A percentile compares a stretch with the other conserved stretches of the same genome.
phyloP scores from a whole-genome alignment of 2,888 invertebrate species.

The Sesamia inferens region DNA sequence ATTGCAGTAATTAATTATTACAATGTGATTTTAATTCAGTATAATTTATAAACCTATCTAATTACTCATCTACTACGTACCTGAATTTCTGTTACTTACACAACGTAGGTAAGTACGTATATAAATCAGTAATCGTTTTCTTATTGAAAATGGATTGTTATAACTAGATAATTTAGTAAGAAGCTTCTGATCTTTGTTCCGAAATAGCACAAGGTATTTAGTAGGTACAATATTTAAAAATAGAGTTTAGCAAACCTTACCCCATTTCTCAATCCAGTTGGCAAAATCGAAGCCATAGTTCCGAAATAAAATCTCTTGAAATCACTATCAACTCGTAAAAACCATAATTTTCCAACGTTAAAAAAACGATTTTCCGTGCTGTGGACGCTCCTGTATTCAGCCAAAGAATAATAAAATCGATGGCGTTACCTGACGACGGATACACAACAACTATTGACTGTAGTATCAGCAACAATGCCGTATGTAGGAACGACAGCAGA shows the following conservation, averaged over 20 bases:
- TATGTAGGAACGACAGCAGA: slow-evolving; percentile 2
- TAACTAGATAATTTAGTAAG: neutral
- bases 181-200: neutral
- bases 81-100: neutral
- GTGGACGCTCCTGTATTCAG: slow-evolving; percentile 45
- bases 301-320: slow-evolving; percentile 16
- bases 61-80: neutral
- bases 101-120: too few relatives aligned
- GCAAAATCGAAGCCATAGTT: slow-evolving; percentile 82
- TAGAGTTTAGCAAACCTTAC: slow-evolving; percentile 67
- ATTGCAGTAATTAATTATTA: slow-evolving; percentile 10
- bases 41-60: neutral
- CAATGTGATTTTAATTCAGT: neutral
- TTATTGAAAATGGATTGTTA: slow-evolving; percentile 1
- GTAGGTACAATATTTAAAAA: neutral
- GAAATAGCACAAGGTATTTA: slow-evolving; percentile 8
- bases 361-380: slow-evolving; percentile 9
- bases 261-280: slow-evolving; percentile 81
- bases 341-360: slow-evolving; percentile 34
- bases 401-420: slow-evolving; percentile 77
- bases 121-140: neutral
- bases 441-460: slow-evolving; percentile 68
- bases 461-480: slow-evolving; percentile 52
- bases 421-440: slow-evolving; percentile 86
- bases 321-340: slow-evolving; percentile 38